Evolutionary conservation across 1,140 invertebrate species (phyloP).

Genomic region (Brachionus rubens): DNA sequence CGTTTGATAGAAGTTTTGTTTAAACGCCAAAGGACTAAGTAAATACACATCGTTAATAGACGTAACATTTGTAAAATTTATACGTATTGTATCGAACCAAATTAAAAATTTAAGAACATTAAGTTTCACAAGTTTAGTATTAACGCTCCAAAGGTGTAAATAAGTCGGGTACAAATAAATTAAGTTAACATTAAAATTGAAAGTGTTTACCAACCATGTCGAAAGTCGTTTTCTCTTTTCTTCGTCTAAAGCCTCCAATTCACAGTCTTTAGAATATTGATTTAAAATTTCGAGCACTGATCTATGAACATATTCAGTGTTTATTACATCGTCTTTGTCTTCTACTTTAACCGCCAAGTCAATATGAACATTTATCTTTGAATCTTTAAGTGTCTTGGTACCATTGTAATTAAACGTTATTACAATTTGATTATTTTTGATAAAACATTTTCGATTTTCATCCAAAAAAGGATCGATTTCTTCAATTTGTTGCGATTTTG

Average conservation of each 20-base stretch:
- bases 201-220: not conserved
- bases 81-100: slow-evolving; percentile 13
- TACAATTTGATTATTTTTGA: slow-evolving; percentile 32
- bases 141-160: slow-evolving; percentile 18
- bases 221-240: not conserved
- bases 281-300: not conserved
- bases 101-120: slow-evolving; percentile 15
- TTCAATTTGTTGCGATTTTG: not conserved
- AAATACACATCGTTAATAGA: not conserved
- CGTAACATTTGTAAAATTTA: not conserved
- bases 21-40: not conserved
- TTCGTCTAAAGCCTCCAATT: not conserved
- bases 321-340: not conserved
- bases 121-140: not conserved
- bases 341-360: slow-evolving; percentile 25
- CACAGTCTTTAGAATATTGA: not conserved
- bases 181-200: slow-evolving; percentile 14
- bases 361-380: not conserved
- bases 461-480: not conserved
- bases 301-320: not conserved
- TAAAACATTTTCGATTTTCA: not conserved
- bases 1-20: slow-evolving; percentile 19
- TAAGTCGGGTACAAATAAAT: not conserved
- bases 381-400: not conserved
- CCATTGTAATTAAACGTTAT: slow-evolving; percentile 11